Conservation (phyloP, 2,888 invertebrate genomes). For the Metacarcinus magister region DNA sequence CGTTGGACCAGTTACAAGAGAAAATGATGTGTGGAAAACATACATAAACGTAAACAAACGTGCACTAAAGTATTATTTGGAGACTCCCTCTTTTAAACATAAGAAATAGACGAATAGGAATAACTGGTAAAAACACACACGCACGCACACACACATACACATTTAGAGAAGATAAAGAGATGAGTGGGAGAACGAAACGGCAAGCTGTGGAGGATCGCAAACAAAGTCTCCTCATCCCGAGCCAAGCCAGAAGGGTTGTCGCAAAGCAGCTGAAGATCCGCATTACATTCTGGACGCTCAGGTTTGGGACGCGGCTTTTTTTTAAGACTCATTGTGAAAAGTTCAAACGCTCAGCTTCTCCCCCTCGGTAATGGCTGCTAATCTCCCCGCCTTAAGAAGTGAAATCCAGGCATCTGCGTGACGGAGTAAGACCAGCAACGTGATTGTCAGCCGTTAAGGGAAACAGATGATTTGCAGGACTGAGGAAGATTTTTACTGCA, state of each 20-base stretch:
- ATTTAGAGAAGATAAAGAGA: not conserved
- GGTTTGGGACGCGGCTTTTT: not conserved
- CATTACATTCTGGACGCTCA: not conserved
- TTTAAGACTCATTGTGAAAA: not conserved
- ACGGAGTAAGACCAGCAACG: not conserved
- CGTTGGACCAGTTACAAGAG: too few relatives aligned
- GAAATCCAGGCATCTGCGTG: constrained; percentile 36
- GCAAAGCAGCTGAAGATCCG: not conserved
- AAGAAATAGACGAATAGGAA: not conserved
- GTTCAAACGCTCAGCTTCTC: not conserved
- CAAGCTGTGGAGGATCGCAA: not conserved
- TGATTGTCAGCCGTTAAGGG: not conserved
- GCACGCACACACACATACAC: not conserved
- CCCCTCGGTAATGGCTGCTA: not conserved
- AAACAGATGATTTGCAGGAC: not conserved
- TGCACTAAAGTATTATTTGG: too few relatives aligned
- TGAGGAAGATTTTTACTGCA: not conserved
- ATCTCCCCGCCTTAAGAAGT: not conserved
- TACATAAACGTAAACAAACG: too few relatives aligned
- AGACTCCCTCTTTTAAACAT: too few relatives aligned
- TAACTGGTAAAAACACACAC: not conserved
- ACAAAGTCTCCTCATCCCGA: not conserved
- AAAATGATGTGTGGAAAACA: too few relatives aligned
- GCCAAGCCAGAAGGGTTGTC: not conserved
- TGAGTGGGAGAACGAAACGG: not conserved